These are phyloP conservation scores for Discoglossus pictus DNA, from an alignment of 2,797 vertebrate genomes.

Conservation along the genomic window DNA sequence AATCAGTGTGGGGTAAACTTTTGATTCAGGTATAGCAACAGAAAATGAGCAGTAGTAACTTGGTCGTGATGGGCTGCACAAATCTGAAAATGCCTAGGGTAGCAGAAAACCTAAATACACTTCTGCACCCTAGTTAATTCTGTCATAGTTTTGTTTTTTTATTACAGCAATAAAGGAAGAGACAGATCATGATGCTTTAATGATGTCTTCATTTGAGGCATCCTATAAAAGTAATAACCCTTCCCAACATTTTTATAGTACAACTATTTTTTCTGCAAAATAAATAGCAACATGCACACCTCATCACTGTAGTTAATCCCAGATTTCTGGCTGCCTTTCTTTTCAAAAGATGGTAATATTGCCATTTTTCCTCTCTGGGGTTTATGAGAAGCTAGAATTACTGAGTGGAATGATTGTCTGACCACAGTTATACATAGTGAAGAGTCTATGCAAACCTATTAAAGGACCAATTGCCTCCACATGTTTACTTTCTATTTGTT, in stretches of 20 bases:
- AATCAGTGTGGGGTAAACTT: too few species aligned
- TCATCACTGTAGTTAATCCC: slow-evolving; percentile 19
- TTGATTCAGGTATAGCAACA: too few species aligned
- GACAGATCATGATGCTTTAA: too few species aligned
- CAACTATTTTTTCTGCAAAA: slow-evolving; percentile 1
- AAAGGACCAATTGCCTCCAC: neutral
- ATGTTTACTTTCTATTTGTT: neutral
- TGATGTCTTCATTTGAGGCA: too few species aligned
- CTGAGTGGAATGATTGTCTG: neutral
- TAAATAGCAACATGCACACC: slow-evolving; percentile 13
- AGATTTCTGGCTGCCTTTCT: slow-evolving; percentile 1
- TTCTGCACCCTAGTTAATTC: too few species aligned
- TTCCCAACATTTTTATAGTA: neutral
- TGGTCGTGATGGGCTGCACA: too few species aligned
- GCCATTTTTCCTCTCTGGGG: slow-evolving; percentile 1
- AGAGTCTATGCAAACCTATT: neutral
- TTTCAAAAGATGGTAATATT: neutral
- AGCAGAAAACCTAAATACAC: too few species aligned
- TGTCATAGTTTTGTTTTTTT: too few species aligned
- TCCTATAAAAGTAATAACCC: too few species aligned
- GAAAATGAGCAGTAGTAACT: too few species aligned
- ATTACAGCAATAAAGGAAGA: too few species aligned
- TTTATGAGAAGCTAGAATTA: slow-evolving; percentile 4
- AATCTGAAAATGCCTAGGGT: too few species aligned
- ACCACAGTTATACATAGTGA: slow-evolving; percentile 5